Evolutionary conservation across 1,140 invertebrate genomes (phyloP).

Genomic region (Diachasma alloeum): DNA sequence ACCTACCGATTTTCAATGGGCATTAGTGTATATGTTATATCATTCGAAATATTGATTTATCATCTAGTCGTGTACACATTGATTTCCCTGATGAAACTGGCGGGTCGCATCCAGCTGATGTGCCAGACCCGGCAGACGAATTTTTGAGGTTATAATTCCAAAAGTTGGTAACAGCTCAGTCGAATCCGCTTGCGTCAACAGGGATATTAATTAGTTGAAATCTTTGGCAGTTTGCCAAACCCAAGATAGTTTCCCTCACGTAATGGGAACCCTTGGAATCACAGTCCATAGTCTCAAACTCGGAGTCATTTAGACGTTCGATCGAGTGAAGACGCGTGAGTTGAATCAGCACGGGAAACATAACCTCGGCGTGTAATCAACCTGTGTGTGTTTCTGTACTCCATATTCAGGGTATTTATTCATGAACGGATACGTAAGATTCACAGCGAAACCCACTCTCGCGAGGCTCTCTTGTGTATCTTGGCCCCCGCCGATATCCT

Average conservation of each 20-base stretch:
- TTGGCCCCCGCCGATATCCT: conserved; percentile 58
- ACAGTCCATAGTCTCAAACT: not conserved
- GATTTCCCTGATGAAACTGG: not conserved
- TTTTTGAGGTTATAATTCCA: not conserved
- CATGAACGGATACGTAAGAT: conserved; percentile 54
- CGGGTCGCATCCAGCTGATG: not conserved
- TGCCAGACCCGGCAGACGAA: not conserved
- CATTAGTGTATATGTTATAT: not conserved
- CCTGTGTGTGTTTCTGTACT: conserved; percentile 15
- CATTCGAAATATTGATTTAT: not conserved
- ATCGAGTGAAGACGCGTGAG: not conserved
- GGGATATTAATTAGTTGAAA: conserved; percentile 46
- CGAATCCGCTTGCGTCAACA: conserved; percentile 38
- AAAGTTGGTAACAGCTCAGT: not conserved
- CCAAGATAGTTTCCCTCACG: not conserved
- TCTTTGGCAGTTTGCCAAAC: conserved; percentile 27
- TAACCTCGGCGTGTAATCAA: conserved; percentile 40
- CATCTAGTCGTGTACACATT: not conserved
- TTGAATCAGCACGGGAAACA: conserved; percentile 40
- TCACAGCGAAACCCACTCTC: conserved; percentile 34
- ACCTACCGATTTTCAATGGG: not conserved
- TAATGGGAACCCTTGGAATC: not conserved
- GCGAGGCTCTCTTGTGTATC: conserved; percentile 50
- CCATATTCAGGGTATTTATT: conserved; percentile 51
- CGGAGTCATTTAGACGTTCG: not conserved